These are phyloP conservation scores for Tolmerus cingulatus DNA, from an alignment of 2,888 invertebrate genomes.

Conservation along the genomic window DNA sequence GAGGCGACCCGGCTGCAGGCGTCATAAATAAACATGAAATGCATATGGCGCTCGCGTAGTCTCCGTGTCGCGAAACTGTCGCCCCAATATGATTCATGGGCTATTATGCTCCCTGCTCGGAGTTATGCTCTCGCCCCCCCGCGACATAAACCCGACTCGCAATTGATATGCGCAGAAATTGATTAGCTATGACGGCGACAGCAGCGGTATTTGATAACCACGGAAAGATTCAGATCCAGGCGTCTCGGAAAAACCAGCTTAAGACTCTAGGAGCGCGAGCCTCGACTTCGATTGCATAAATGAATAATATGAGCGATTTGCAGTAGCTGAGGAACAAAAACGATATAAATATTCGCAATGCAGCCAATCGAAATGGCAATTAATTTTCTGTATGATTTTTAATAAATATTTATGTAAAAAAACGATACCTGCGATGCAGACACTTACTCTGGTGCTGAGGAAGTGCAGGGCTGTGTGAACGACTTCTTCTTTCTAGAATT, in stretches of 20 bases:
- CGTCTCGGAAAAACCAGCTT: not conserved
- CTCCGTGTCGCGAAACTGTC: constrained; percentile 13
- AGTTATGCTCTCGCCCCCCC: not conserved
- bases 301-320: not conserved
- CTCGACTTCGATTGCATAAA: not conserved
- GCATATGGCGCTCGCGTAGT: not conserved
- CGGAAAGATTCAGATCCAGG: not conserved
- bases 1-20: not conserved
- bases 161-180: not conserved
- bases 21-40: constrained; percentile 34
- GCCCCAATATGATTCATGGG: constrained; percentile 19
- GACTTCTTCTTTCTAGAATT: constrained; percentile 46
- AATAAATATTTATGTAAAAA: constrained; percentile 23
- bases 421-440: not conserved
- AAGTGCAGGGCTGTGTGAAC: constrained; percentile 39
- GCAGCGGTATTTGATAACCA: not conserved
- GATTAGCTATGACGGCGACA: not conserved
- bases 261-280: not conserved
- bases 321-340: not conserved
- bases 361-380: not conserved
- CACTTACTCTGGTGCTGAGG: constrained; percentile 42
- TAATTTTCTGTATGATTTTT: not conserved
- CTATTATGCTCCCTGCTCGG: not conserved
- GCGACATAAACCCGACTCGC: not conserved
- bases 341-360: not conserved